Conservation (phyloP, 2,113 vertebrate species). For the Poeciliopsis prolifica region DNA sequence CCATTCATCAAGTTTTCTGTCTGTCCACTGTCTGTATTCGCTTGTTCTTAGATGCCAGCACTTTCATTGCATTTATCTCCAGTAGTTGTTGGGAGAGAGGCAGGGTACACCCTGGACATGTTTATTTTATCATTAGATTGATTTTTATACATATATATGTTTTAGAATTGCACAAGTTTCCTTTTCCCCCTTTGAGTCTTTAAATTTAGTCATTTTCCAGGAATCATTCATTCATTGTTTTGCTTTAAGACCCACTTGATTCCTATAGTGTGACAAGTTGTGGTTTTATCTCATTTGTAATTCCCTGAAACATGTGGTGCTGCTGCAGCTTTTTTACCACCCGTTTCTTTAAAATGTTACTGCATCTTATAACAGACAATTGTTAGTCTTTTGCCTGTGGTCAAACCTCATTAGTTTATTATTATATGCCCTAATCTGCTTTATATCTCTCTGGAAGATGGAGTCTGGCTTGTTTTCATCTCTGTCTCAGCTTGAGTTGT, state of each 20-base stretch:
- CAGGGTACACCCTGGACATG: too few relatives aligned
- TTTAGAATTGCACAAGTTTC: slow-evolving; percentile 11
- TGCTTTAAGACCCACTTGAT: slow-evolving; percentile 19
- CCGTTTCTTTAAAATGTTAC: slow-evolving; percentile 9
- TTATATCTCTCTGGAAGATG: slow-evolving; percentile 2
- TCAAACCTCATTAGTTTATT: slow-evolving; percentile 14
- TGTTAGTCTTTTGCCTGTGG: slow-evolving; percentile 9
- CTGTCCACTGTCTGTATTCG: too few relatives aligned
- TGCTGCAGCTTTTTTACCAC: slow-evolving; percentile 3
- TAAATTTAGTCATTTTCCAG: slow-evolving; percentile 1
- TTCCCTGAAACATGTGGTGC: slow-evolving; percentile 17
- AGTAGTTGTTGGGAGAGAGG: too few relatives aligned
- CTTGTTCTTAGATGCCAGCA: too few relatives aligned
- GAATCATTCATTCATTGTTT: slow-evolving; percentile 19
- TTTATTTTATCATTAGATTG: not conserved
- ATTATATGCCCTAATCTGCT: slow-evolving; percentile 2
- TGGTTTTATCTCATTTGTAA: slow-evolving; percentile 34
- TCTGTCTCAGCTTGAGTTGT: slow-evolving; percentile 34
- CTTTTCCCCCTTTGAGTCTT: slow-evolving; percentile 1
- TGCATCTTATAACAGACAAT: not conserved
- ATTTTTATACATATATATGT: not conserved
- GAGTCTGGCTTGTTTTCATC: slow-evolving; percentile 7
- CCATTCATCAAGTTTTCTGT: too few relatives aligned
- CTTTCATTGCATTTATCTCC: too few relatives aligned
- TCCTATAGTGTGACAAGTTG: slow-evolving; percentile 37